These are phyloP conservation scores for Cryptoleucopteryx plumbea DNA, from an alignment of 2,113 vertebrate genomes.

Conservation along the genomic window DNA sequence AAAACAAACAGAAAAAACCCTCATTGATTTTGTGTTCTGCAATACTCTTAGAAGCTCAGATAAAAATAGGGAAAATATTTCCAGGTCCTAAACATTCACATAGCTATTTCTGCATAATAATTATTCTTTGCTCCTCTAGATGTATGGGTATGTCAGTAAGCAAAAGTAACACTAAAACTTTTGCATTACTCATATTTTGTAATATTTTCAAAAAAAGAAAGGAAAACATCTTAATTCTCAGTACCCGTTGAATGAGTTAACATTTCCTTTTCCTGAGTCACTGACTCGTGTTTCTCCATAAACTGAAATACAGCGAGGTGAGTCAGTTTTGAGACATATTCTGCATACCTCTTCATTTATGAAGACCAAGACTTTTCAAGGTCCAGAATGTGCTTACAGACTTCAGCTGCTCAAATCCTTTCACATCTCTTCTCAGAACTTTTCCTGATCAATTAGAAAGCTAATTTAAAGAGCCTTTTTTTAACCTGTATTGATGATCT, in stretches of 20 bases:
- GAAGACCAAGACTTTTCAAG: not conserved
- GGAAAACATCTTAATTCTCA: not conserved
- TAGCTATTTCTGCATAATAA: not conserved
- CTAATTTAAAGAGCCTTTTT: not conserved
- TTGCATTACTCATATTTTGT: not conserved
- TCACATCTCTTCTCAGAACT: not conserved
- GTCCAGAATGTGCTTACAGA: not conserved
- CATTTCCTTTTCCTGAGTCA: not conserved
- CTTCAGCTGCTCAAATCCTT: not conserved
- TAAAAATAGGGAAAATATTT: not conserved
- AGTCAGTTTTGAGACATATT: not conserved
- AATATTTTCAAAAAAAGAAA: not conserved
- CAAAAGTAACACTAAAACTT: not conserved
- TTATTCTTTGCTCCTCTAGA: not conserved
- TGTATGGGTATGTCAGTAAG: not conserved
- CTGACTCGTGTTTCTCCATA: not conserved
- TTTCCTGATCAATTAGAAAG: not conserved
- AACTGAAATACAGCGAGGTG: not conserved
- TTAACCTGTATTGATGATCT: not conserved
- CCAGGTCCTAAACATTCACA: not conserved
- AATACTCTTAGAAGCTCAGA: not conserved
- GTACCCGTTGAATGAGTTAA: not conserved
- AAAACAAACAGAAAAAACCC: no score
- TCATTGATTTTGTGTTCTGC: not conserved
- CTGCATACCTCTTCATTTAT: not conserved